A percentile compares a stretch with the other conserved stretches of the same genome.
Evolutionary conservation across 1,140 invertebrate species (phyloP).

Genomic region (Fopius arisanus): DNA sequence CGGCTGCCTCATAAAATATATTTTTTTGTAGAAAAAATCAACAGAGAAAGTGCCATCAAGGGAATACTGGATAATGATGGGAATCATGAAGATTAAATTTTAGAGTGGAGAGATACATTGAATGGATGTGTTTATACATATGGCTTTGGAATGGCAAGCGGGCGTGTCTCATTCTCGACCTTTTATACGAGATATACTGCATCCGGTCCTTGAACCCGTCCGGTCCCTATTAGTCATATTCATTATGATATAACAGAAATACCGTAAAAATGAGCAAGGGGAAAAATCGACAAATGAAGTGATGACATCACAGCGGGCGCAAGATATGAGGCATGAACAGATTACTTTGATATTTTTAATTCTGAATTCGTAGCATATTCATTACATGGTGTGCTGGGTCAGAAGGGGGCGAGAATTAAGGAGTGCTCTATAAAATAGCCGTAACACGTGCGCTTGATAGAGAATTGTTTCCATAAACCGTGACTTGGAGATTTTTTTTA

Average conservation of each 20-base stretch:
- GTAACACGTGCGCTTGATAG: constrained; percentile 1
- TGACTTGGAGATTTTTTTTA: not conserved
- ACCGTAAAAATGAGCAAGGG: not conserved
- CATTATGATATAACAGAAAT: constrained; percentile 10
- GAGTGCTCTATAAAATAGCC: not conserved
- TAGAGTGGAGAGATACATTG: not conserved
- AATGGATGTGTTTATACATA: not conserved
- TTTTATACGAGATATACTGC: constrained; percentile 1
- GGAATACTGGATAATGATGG: not conserved
- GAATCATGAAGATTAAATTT: not conserved
- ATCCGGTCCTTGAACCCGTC: constrained; percentile 10
- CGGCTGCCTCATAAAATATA: not conserved
- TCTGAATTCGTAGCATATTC: not conserved
- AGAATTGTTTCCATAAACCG: not conserved
- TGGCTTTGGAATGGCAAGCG: not conserved
- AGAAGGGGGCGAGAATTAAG: not conserved
- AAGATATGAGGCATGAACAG: not conserved
- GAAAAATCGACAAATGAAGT: not conserved
- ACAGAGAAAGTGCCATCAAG: not conserved
- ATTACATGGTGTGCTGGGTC: not conserved
- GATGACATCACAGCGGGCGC: not conserved
- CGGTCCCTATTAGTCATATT: not conserved
- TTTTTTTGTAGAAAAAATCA: not conserved
- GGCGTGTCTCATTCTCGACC: not conserved
- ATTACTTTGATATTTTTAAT: not conserved